phyloP scores from a whole-genome alignment of 2,113 vertebrate genomes.

The Ictidomys tridecemlineatus region DNA sequence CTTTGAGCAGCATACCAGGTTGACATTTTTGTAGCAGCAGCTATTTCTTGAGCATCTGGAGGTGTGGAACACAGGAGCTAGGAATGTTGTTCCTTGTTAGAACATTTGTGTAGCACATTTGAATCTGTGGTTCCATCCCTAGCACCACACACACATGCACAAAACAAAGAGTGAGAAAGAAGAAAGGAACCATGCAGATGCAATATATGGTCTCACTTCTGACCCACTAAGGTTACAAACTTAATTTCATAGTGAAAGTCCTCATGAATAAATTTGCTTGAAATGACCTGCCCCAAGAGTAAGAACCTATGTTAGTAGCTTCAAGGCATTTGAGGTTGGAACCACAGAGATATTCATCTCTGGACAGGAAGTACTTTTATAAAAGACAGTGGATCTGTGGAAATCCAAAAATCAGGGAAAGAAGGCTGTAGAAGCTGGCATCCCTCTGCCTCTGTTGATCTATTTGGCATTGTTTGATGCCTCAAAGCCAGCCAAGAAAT shows the following conservation, averaged over 20 bases:
- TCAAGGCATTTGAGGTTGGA: constrained; percentile 54
- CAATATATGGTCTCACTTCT: not conserved
- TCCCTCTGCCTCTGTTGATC: not conserved
- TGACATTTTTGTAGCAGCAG: not conserved
- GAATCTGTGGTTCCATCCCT: no score
- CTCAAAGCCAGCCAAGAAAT: not conserved
- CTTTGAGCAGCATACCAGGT: not conserved
- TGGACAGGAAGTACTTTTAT: not conserved
- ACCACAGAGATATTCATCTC: not conserved
- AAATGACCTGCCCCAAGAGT: not conserved
- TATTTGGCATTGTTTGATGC: not conserved
- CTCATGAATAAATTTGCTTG: not conserved
- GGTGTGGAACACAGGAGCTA: not conserved
- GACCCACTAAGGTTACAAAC: not conserved
- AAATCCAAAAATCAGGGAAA: not conserved
- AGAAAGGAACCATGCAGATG: not conserved
- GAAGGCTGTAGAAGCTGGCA: no score
- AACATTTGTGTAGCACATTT: not conserved
- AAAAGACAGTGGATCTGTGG: not conserved
- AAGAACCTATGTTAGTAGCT: not conserved
- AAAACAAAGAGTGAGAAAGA: not conserved
- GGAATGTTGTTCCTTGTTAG: not conserved
- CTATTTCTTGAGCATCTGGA: not conserved
- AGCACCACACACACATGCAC: not conserved
- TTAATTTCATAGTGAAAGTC: constrained; percentile 27